Percentiles rank a stretch among this genome's conserved stretches.
Conservation (phyloP, 1,140 invertebrate genomes). For the Eupristina koningsbergeri region DNA sequence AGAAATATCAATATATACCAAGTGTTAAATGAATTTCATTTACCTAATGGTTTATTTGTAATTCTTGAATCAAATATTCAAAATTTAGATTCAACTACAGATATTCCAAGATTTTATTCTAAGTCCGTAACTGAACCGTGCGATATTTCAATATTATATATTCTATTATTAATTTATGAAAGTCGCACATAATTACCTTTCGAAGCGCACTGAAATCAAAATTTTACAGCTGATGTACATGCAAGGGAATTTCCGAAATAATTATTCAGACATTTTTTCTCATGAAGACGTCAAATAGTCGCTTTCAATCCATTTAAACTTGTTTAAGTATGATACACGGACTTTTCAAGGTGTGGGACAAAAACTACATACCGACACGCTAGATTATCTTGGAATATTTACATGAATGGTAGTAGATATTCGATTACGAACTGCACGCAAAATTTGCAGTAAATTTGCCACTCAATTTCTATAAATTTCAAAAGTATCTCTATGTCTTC, state of each 20-base stretch:
- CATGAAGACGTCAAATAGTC: not conserved
- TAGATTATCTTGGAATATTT: not conserved
- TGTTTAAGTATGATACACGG: not conserved
- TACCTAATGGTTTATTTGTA: no score
- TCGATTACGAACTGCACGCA: conserved; percentile 15
- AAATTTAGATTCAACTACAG: no score
- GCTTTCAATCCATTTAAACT: not conserved
- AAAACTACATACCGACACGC: not conserved
- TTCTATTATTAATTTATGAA: no score
- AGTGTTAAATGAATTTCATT: no score
- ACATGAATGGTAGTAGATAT: not conserved
- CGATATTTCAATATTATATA: no score
- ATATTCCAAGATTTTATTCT: no score
- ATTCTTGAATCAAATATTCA: no score
- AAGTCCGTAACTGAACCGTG: no score
- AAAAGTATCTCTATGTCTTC: not conserved
- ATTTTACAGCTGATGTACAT: not conserved
- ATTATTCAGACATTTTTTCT: not conserved
- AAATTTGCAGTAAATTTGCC: conserved; percentile 5
- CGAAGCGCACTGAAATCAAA: not conserved
- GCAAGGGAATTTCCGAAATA: not conserved
- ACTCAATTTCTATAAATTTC: not conserved
- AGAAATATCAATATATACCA: no score
- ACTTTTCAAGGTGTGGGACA: not conserved
- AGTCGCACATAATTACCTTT: not conserved